These are phyloP conservation scores for Eupeodes luniger DNA, from an alignment of 2,888 invertebrate species.

Conservation along the genomic window DNA sequence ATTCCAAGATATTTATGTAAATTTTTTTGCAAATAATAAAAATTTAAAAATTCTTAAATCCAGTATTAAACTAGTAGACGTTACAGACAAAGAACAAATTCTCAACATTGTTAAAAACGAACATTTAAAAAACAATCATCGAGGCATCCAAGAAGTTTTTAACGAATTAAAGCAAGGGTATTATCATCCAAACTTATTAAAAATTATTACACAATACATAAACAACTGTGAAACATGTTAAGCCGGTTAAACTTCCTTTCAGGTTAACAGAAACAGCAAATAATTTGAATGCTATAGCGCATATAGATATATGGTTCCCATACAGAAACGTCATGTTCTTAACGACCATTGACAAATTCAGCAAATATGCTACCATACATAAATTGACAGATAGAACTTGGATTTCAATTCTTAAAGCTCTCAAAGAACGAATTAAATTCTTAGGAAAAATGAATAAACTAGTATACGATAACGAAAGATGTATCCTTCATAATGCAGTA, in stretches of 20 bases:
- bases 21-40: not conserved
- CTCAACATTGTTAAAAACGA: not conserved
- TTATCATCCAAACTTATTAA: not conserved
- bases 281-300: not conserved
- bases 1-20: too few relatives aligned
- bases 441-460: too few relatives aligned
- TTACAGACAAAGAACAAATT: not conserved
- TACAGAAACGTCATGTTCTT: not conserved
- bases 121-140: constrained; percentile 1
- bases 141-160: not conserved
- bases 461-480: too few relatives aligned
- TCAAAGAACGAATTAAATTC: too few relatives aligned
- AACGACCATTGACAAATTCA: constrained; percentile 9
- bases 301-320: constrained; percentile 27
- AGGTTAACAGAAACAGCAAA: not conserved
- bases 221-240: constrained; percentile 1
- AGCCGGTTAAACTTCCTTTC: constrained; percentile 6
- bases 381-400: too few relatives aligned
- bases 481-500: too few relatives aligned
- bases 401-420: too few relatives aligned
- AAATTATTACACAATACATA: constrained; percentile 8
- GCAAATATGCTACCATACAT: not conserved
- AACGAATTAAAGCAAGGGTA: constrained; percentile 4
- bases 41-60: not conserved
- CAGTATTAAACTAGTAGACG: not conserved